phyloP scores from a whole-genome alignment of 2,888 invertebrate species.

The Caenorhabditis doughertyi region DNA sequence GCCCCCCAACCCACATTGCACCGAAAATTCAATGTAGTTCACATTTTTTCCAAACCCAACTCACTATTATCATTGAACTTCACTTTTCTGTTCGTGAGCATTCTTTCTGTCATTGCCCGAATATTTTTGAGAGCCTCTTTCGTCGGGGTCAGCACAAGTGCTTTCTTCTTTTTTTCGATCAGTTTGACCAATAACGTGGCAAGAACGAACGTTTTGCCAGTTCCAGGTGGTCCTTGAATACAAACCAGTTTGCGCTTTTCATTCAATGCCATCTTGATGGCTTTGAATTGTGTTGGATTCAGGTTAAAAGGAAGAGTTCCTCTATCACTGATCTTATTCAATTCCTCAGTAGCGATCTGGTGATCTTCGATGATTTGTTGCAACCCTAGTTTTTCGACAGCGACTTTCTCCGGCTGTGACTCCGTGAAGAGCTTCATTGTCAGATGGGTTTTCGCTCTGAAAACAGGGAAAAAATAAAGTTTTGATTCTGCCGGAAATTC shows the following conservation, averaged over 20 bases:
- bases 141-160: constrained; percentile 33
- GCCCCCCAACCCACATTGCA: too few species aligned
- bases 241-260: constrained; percentile 19
- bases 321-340: not conserved
- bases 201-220: constrained; percentile 31
- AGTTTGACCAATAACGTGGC: not conserved
- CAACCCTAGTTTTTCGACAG: not conserved
- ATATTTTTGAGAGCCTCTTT: constrained; percentile 29
- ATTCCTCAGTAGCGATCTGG: not conserved
- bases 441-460: too few species aligned
- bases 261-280: constrained; percentile 35
- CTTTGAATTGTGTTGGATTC: not conserved
- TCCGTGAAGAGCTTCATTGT: not conserved
- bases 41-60: too few species aligned
- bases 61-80: constrained; percentile 9
- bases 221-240: constrained; percentile 59
- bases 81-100: not conserved
- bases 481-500: too few species aligned
- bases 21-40: too few species aligned
- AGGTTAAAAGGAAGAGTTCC: too few species aligned
- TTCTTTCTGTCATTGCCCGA: not conserved
- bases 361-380: not conserved
- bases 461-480: too few species aligned
- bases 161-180: not conserved
- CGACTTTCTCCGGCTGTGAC: not conserved